A percentile compares a stretch with the other conserved stretches of the same genome.
Evolutionary conservation across 1,140 invertebrate species (phyloP).

Genomic region (Patella vulgata): DNA sequence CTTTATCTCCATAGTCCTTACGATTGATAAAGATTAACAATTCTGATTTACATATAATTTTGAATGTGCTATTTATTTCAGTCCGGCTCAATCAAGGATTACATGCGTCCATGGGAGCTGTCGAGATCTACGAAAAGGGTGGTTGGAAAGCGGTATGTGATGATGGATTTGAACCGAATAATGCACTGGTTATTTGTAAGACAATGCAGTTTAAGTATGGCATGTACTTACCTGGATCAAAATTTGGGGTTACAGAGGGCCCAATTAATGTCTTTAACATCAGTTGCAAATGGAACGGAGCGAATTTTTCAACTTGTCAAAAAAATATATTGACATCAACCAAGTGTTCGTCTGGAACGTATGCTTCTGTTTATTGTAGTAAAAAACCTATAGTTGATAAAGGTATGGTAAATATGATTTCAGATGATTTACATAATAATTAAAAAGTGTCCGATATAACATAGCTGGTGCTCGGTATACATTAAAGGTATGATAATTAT

Average conservation of each 20-base stretch:
- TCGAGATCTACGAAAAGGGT: slow-evolving; percentile 43
- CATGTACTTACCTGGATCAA: slow-evolving; percentile 31
- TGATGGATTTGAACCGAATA: slow-evolving; percentile 32
- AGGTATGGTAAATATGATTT: too few species aligned
- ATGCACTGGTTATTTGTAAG: slow-evolving; percentile 41
- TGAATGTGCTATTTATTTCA: slow-evolving; percentile 10
- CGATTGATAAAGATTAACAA: too few species aligned
- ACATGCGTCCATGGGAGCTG: slow-evolving; percentile 39
- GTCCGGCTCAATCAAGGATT: slow-evolving; percentile 44
- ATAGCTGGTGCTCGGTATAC: too few species aligned
- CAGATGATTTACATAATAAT: too few species aligned
- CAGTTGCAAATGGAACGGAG: slow-evolving; percentile 39
- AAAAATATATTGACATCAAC: slow-evolving; percentile 16
- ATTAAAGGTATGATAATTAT: too few species aligned
- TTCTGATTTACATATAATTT: too few species aligned
- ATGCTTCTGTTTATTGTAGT: slow-evolving; percentile 50
- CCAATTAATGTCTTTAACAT: slow-evolving; percentile 34
- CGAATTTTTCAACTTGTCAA: slow-evolving; percentile 35
- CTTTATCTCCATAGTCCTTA: too few species aligned
- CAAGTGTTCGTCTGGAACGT: slow-evolving; percentile 31
- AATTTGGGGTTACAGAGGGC: slow-evolving; percentile 38
- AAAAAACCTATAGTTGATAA: slow-evolving; percentile 34
- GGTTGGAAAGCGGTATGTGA: slow-evolving; percentile 52
- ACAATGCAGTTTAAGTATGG: slow-evolving; percentile 28
- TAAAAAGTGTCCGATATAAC: too few species aligned